Evolutionary conservation across 2,888 invertebrate species (phyloP), one percentile per base, ranked within the genome.

Genomic region (Brassicogethes aeneus): DNA sequence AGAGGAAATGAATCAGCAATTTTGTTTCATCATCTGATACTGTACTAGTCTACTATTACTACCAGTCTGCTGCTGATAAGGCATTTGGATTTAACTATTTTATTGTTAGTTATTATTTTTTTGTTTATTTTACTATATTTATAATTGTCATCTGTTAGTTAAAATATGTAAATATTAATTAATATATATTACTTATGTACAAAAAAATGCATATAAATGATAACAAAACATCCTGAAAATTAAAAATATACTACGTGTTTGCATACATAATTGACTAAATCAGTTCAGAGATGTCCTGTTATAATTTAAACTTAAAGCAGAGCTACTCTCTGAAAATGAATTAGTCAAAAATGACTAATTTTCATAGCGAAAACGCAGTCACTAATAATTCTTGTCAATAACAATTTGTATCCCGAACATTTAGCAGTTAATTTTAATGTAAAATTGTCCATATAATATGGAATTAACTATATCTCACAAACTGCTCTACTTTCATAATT

Each of bases 161-260:
- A n/a, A n/a, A n/a, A 39, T 36, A 45, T 54, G 52, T 54, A 54
- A 38, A 53, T 55, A 53, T 43, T 51, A 45, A 48, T 17, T 17
- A 42, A 36, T 39, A 44, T 43, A 37, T 44, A 41, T 46, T 44
- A 39, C 37, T 34, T 44, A 10, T 23, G 23, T 10, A 23, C 10
- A 10, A 7, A 23, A 10, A 23, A 7, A 23, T 23, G 23, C 10
- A 23, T 10, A 23, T 23, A 23, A 43, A 50, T 42, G 46, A 45
- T 42, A 45, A 43, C 42, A 33, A 47, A 7, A 46, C 47, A 40
- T 45, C 53, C 55, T 48, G 53, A 55, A 49, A 31, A 48, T 53
- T 48, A 41, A 45, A 48, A 29, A 35, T 8, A 31, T 63, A 62
- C 62, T 60, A 60, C 60, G 62, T 62, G 57, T 61, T 56, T 57